A percentile compares a stretch with the other conserved stretches of the same genome.
phyloP scores from a whole-genome alignment of 1,140 invertebrate species.

The Rhizoglyphus robini region DNA sequence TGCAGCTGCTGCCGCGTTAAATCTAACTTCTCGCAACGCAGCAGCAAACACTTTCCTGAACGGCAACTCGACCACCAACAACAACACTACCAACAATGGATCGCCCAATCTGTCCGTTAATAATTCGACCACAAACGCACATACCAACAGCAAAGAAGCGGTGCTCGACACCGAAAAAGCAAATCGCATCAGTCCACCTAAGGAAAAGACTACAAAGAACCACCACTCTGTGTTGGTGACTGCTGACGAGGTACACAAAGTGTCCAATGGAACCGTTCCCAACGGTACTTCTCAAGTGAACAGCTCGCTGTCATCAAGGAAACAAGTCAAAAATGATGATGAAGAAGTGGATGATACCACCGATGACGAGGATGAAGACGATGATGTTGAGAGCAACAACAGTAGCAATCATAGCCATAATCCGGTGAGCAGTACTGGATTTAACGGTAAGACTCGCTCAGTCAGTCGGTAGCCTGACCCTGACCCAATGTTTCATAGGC shows the following conservation, averaged over 20 bases:
- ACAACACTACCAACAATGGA: neutral
- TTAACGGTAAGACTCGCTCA: conserved; percentile 14
- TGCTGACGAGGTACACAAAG: neutral
- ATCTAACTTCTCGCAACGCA: conserved; percentile 12
- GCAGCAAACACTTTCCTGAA: neutral
- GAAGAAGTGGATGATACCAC: conserved; percentile 17
- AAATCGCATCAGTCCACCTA: too few species aligned
- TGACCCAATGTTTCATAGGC: neutral
- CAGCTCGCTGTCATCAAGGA: neutral
- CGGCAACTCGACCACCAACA: conserved; percentile 10
- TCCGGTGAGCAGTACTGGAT: conserved; percentile 19
- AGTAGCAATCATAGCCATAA: conserved; percentile 22
- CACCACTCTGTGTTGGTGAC: too few species aligned
- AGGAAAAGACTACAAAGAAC: neutral
- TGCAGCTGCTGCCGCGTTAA: conserved; percentile 15
- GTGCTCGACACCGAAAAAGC: too few species aligned
- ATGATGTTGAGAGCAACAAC: conserved; percentile 9
- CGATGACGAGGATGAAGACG: conserved; percentile 22
- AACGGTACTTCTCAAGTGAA: neutral
- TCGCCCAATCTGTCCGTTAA: neutral
- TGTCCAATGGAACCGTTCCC: neutral
- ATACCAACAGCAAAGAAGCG: conserved; percentile 16
- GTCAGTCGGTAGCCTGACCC: neutral
- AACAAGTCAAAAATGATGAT: neutral
- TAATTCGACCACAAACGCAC: neutral